Base-by-base conservation (phyloP, 2,888 invertebrate species). In the Habroteleia sp. region DNA sequence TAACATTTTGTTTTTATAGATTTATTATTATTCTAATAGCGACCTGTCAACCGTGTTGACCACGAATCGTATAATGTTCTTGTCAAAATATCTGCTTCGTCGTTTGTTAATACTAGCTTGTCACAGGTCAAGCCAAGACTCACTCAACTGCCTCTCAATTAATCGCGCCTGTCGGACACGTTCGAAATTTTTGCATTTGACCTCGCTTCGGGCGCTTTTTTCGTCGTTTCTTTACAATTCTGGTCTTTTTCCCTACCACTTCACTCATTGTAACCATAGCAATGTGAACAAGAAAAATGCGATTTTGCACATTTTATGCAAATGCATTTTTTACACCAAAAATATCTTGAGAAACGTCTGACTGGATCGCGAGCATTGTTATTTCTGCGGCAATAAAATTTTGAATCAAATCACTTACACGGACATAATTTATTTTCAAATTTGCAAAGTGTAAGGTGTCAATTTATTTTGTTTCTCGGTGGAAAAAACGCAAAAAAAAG, bases 21-120 rank as follows among this genome's bases (percentile, higher is more conserved):
- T 82, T 81, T 83, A 84, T 84, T 84, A 83, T 83, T 84, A 83
- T 84, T 83, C 78, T 86, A 87, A 87, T 84, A 82, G 83, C 80
- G 81, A 81, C 85, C 83, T 86, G 84, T 82, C 85, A 62, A 75
- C 63, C 56, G 65, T 66, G 75, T 68, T 63, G 68, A 44, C 35
- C 56, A 35, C 76, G 71, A 79, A 78, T 79, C 81, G 72, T 82
- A 80, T 80, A 81, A 84, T 80, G 76, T 79, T 79, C 82, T 62
- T 75, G 81, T 83, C 82, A 82, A 82, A 81, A 78, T 75, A 77
- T 11, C 73, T 54, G 68, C 72, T 42, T 46, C 44, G 42, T 52
- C 60, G 69, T 46, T 63, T 72, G 74, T 78, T 84, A 85, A 85
- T 84, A 79, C 80, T 79, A 84, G 77, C 83, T 78, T 82, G 83